Percentiles rank a stretch among this genome's conserved stretches.
These are phyloP conservation scores for Ctenosaura bakeri DNA, from an alignment of 2,797 vertebrate species.

Conservation along the genomic window DNA sequence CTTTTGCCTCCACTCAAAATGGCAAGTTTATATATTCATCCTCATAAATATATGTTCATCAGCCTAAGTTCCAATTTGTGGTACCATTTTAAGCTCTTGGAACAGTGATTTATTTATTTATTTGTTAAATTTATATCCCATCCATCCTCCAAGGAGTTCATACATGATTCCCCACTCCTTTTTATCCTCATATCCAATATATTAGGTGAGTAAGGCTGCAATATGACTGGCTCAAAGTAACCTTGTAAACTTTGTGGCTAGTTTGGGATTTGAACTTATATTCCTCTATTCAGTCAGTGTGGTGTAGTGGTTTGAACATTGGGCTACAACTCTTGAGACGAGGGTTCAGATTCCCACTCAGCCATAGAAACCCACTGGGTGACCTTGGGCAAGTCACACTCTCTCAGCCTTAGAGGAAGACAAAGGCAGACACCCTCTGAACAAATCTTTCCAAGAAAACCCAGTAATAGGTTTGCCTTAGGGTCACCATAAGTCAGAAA, in stretches of 20 bases:
- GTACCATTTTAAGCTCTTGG: background rate
- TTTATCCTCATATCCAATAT: background rate
- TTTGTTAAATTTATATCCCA: background rate
- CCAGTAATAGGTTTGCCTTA: too few relatives aligned
- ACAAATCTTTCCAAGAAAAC: too few relatives aligned
- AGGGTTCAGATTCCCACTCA: too few relatives aligned
- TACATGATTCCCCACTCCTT: background rate
- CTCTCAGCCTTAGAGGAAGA: too few relatives aligned
- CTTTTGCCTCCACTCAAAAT: slow-evolving; percentile 53
- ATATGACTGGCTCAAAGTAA: background rate
- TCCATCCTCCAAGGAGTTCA: background rate
- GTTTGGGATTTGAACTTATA: background rate
- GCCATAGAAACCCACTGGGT: too few relatives aligned
- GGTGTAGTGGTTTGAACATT: too few relatives aligned
- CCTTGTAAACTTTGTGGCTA: background rate
- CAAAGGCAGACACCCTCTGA: too few relatives aligned
- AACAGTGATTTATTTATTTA: background rate
- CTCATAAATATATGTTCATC: slow-evolving; percentile 45
- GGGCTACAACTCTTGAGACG: too few relatives aligned
- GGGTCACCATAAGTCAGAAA: too few relatives aligned
- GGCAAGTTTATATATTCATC: slow-evolving; percentile 43
- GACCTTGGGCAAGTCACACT: too few relatives aligned
- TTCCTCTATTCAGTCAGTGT: background rate
- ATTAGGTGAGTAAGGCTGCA: background rate
- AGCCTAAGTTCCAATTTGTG: background rate